These are phyloP conservation scores for Mellivora capensis DNA, from an alignment of 2,113 vertebrate genomes.

Conservation along the genomic window DNA sequence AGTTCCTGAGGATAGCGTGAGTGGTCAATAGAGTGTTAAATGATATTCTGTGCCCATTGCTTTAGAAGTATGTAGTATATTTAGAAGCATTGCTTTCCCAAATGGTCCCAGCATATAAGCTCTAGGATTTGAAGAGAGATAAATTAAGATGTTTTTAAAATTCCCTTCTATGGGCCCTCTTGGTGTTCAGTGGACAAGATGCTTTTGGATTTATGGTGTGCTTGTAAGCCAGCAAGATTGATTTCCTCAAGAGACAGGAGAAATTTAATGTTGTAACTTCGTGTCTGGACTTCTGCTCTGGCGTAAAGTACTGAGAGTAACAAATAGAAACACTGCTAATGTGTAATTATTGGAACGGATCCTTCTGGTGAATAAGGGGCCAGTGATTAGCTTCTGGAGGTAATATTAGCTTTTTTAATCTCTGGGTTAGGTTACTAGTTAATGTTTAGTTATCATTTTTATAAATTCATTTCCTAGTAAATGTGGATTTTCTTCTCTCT, in stretches of 20 bases:
- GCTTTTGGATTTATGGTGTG: background rate
- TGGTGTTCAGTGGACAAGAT: background rate
- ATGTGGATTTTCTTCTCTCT: background rate
- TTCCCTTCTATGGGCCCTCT: background rate
- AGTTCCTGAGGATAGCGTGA: background rate
- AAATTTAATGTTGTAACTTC: background rate
- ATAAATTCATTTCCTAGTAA: background rate
- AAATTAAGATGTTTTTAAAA: background rate
- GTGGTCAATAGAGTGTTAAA: background rate
- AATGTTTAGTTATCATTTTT: background rate
- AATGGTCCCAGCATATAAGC: background rate
- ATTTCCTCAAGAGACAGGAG: background rate
- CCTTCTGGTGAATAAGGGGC: background rate
- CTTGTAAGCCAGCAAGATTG: background rate
- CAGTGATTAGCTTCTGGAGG: background rate
- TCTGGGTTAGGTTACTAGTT: background rate
- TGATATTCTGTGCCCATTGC: background rate
- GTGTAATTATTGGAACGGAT: background rate
- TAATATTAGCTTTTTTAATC: background rate
- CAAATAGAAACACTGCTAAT: background rate
- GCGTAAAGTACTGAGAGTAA: background rate
- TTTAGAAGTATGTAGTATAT: background rate
- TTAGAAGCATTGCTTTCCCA: background rate
- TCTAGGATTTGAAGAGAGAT: background rate
- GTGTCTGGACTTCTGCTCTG: background rate